phyloP scores from a whole-genome alignment of 2,888 invertebrate species.

The Gymnocheta viridis region DNA sequence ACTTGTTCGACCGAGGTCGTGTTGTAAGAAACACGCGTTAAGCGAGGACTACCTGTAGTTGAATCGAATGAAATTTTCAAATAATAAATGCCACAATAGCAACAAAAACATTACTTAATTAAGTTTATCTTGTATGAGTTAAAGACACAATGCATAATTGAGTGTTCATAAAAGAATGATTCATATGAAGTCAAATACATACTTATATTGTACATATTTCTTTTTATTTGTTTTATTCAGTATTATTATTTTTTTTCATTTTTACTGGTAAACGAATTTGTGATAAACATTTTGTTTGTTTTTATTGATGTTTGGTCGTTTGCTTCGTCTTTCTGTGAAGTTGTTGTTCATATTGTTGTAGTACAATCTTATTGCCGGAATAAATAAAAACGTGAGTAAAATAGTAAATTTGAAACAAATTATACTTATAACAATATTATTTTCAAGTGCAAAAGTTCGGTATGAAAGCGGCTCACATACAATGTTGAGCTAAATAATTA shows the following conservation, averaged over 20 bases:
- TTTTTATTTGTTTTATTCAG: not conserved
- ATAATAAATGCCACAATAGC: not conserved
- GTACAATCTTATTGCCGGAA: slow-evolving; percentile 35
- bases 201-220: not conserved
- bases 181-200: slow-evolving; percentile 35
- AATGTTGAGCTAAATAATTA: not conserved
- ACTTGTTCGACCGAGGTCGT: too few species aligned
- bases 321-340: not conserved
- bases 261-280: not conserved
- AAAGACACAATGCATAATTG: not conserved
- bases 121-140: slow-evolving; percentile 28
- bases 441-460: slow-evolving; percentile 7
- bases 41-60: too few species aligned
- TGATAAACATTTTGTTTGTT: slow-evolving; percentile 18
- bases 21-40: too few species aligned
- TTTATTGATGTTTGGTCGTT: slow-evolving; percentile 9
- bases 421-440: not conserved
- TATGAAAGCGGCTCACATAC: not conserved
- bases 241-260: too few species aligned
- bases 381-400: slow-evolving; percentile 44
- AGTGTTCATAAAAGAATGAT: slow-evolving; percentile 20
- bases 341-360: slow-evolving; percentile 2
- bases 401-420: slow-evolving; percentile 26
- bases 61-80: slow-evolving; percentile 32
- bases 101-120: slow-evolving; percentile 3